phyloP scores from a whole-genome alignment of 2,113 vertebrate genomes.

The Platichthys stellatus region DNA sequence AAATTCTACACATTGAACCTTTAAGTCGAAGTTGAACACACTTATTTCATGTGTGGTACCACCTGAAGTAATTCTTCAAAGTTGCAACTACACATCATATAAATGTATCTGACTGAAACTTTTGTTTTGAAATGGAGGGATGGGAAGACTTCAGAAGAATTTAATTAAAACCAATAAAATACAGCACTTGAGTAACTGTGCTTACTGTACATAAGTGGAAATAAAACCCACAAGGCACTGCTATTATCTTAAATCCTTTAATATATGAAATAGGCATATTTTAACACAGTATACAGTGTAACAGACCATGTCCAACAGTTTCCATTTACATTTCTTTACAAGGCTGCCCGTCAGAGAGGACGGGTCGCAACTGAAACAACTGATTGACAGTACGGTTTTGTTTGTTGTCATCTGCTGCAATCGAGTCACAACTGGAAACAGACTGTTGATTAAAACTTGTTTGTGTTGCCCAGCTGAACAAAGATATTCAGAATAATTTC shows the following conservation, averaged over 20 bases:
- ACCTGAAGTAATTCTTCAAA: too few relatives aligned
- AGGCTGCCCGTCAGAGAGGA: slow-evolving; percentile 42
- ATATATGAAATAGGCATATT: slow-evolving; percentile 83
- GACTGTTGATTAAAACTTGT: neutral
- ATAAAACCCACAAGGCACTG: neutral
- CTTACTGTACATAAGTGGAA: neutral
- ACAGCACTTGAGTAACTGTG: too few relatives aligned
- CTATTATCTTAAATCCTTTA: slow-evolving; percentile 80
- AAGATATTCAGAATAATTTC: slow-evolving; percentile 40
- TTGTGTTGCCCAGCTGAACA: neutral
- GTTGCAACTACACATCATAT: neutral
- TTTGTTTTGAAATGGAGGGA: too few relatives aligned
- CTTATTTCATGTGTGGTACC: too few relatives aligned
- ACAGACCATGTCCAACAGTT: slow-evolving; percentile 82
- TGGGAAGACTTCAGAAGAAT: too few relatives aligned
- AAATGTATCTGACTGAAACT: too few relatives aligned
- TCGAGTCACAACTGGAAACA: neutral
- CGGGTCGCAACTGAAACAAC: slow-evolving; percentile 15
- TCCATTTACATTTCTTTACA: slow-evolving; percentile 67
- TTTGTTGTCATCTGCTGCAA: slow-evolving; percentile 11
- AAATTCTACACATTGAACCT: too few relatives aligned
- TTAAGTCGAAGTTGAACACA: too few relatives aligned
- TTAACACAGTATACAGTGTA: slow-evolving; percentile 84
- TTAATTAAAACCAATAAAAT: too few relatives aligned
- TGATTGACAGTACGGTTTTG: slow-evolving; percentile 3